These are phyloP conservation scores for Acronicta aceris DNA, from an alignment of 2,888 invertebrate species.

Conservation along the genomic window DNA sequence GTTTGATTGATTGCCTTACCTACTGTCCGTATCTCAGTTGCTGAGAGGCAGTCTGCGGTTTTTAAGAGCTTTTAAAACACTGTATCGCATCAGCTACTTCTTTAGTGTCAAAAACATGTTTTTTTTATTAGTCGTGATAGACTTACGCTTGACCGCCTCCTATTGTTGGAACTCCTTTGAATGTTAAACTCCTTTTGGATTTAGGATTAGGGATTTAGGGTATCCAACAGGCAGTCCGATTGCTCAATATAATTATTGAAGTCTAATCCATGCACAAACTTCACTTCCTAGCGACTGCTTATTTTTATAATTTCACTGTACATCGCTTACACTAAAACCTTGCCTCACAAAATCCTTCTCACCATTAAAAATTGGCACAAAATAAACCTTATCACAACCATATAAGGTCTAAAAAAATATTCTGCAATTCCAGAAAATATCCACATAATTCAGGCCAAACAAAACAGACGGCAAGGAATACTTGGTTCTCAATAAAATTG, in stretches of 20 bases:
- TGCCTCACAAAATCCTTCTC: slow-evolving; percentile 17
- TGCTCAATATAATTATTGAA: not conserved
- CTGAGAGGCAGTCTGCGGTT: no score
- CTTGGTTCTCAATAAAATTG: slow-evolving; percentile 58
- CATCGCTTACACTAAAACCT: slow-evolving; percentile 28
- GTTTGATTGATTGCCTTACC: no score
- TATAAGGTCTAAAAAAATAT: slow-evolving; percentile 18
- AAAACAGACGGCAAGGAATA: slow-evolving; percentile 56
- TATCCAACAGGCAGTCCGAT: no score
- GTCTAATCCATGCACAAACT: not conserved
- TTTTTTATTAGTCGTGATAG: no score
- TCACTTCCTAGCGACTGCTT: not conserved
- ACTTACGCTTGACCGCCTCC: no score
- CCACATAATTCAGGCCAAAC: slow-evolving; percentile 46
- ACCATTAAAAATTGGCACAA: slow-evolving; percentile 1
- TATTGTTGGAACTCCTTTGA: no score
- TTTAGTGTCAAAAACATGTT: no score
- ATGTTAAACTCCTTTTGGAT: no score
- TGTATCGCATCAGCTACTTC: no score
- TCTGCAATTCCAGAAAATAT: slow-evolving; percentile 20
- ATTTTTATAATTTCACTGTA: not conserved
- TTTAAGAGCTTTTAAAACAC: no score
- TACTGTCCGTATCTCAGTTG: no score
- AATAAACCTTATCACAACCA: slow-evolving; percentile 23
- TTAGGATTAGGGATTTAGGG: no score